Evolutionary conservation across 2,888 invertebrate genomes (phyloP).

Genomic region (Eupithecia abbreviata): DNA sequence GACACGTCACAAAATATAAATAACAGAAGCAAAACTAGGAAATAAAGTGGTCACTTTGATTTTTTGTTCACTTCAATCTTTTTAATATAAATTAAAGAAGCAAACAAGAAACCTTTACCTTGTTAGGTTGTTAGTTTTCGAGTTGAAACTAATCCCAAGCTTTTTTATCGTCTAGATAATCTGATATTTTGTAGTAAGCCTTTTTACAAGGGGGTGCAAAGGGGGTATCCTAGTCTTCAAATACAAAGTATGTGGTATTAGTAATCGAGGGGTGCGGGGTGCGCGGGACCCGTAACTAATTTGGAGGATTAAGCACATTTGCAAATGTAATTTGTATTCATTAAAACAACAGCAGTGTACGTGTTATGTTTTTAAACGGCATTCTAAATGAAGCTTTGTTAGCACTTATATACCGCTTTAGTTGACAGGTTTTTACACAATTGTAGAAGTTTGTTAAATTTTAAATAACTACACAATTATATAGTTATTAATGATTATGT

Average conservation of each 20-base stretch:
- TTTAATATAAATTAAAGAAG: too few relatives aligned
- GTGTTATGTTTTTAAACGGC: conserved; percentile 61
- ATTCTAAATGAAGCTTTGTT: conserved; percentile 27
- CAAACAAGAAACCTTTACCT: too few relatives aligned
- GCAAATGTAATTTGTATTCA: conserved; percentile 76
- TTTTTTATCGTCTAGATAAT: too few relatives aligned
- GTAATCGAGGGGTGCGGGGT: conserved; percentile 10
- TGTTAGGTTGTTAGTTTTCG: too few relatives aligned
- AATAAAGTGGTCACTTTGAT: too few relatives aligned
- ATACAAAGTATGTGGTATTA: conserved; percentile 46
- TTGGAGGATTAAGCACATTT: conserved; percentile 64
- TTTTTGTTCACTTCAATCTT: too few relatives aligned
- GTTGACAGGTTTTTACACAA: conserved; percentile 2
- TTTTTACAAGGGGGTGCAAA: background rate
- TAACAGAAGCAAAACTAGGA: too few relatives aligned
- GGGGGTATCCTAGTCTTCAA: conserved; percentile 36
- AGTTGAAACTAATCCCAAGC: too few relatives aligned
- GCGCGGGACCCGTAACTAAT: conserved; percentile 67
- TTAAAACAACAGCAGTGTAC: conserved; percentile 56
- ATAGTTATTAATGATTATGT: too few relatives aligned
- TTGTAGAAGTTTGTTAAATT: background rate
- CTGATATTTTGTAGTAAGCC: too few relatives aligned
- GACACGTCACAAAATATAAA: too few relatives aligned
- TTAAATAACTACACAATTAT: background rate
- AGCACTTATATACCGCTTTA: conserved; percentile 15